Base-by-base conservation (phyloP, 2,797 vertebrate species). In the Trachurus trachurus region DNA sequence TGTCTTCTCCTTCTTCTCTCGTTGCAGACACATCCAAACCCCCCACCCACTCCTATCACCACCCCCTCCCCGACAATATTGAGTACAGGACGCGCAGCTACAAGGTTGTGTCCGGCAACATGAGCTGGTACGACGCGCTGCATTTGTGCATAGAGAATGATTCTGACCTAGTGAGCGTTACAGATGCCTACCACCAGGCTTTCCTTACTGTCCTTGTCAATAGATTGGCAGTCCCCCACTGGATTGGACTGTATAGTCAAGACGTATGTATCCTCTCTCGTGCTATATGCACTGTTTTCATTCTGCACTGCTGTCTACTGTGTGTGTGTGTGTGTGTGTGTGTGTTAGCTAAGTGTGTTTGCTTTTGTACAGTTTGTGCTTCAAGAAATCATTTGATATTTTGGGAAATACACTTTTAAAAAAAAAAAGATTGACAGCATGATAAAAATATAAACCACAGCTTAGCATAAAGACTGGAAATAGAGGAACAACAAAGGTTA, bases 171-270 rank as follows among this genome's bases (percentile, higher is more conserved):
- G 97, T 95, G 92, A 98, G 97, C 95, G 87, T 99, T 71, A 93
- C 96, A 73, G 95, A 99, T 79, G 94, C 95, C 61, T 99, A 96
- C 91, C 97, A 97, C 73, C 98, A 99, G 85, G 96, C 98, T 59
- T 99, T 99, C 95, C 96, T 99, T 77, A 98, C 96, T 0, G 92
- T 99, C 78, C 93, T 98, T 31, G 89, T 98, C 89, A 97, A 94
- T 75, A 96, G 94, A 71, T 88, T 97, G 80, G 96, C 95, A 31
- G 90, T 87, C 56, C 84, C 89, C 16, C 96, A 97, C 93, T 99
- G 98, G 98, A 99, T 99, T 2, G 98, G 98, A 78, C 94, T 98
- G 12, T 96, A 96, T 84, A 97, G 96, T 56, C 76, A 94, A 22
- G 91, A 98, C 34, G 98, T 99, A 96, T 15, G 97, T 95, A 84